Evolutionary conservation across 1,140 invertebrate genomes (phyloP), one percentile per base, ranked within the genome.

Genomic region (Zeugodacus cucurbitae): DNA sequence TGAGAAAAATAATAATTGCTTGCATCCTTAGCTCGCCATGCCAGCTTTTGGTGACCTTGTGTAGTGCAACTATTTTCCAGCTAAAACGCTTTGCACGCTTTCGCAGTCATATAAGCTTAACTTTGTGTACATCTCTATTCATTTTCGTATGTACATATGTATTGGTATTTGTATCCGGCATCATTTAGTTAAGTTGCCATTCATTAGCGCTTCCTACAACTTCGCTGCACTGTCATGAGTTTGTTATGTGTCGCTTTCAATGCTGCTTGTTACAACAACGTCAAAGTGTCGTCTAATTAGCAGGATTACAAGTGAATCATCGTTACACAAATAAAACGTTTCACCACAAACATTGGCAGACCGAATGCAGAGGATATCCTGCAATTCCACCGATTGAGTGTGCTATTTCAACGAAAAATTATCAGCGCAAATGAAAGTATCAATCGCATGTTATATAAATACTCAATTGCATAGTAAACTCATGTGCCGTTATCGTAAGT

Each of bases 1-100:
- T 22, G 74, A 82, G 74, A 82, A 82, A 82, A 82, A 82, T 82
- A 82, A 54, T 82, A 82, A 82, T 82, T 82, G 26, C 41, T 82
- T 17, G 74, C 74, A 48, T 82, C 41, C 74, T 54, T 48, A 29
- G 20, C 41, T 14, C 74, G 37, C 41, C 22, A n/a, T 8, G 22
- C 14, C 22, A 7, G 74, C 41, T 48, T 37, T 17, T 48, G 20
- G 3, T 82, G 74, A 82, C 74, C 74, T 82, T 82, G 41, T 82
- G 17, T 41, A 48, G 2, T 17, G 44, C 74, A 29, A 82, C 22
- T 3, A 41, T 29, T 29, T 74, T 74, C 70, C 17, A 22, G 22
- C 11, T 17, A 22, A 20, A 74, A 37, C 11, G 14, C 34, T 34
- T 70, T 70, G 4, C 7, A 3, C 10, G 64, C 22, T 26, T 62